Evolutionary conservation across 1,140 invertebrate species (phyloP), one percentile per base, ranked within the genome.

Genomic region (Brachionus angularis): DNA sequence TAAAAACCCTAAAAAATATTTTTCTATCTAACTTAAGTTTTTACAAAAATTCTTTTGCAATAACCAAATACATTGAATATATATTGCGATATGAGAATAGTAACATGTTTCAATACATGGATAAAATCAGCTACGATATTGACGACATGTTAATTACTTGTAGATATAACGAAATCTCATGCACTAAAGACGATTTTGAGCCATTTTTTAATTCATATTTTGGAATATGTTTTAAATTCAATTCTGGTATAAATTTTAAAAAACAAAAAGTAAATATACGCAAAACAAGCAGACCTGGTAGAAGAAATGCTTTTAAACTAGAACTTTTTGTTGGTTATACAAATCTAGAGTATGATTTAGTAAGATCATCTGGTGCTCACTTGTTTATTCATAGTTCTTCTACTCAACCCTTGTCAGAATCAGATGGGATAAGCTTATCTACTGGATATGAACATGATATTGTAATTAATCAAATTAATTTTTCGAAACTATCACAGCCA

Each of bases 181-280:
- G 62, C n/a, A 46, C 25, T 0, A 50, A 46, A 21, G 33, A 46
- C 23, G 62, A 67, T 29, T 67, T 47, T 46, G 42, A 46, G 14
- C 31, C 33, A 31, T 16, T n/a, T 34, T 67, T 25, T 10, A 27
- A 46, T 10, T 27, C 46, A 29, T 5, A 14, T 7, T 67, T 16
- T 50, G 62, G 62, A 25, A 67, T 46, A 34, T 67, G 62, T 21
- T 67, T 39, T 27, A 33, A 67, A 23, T 67, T 67, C 10, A 47
- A 67, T 44, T 67, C 62, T 2, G 62, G 42, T n/a, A 67, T 25
- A 46, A 67, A 46, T 34, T 46, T 34, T 31, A 33, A 29, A 18
- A 16, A 16, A 1, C 0, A 18, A 0, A 39, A 16, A 16, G 25
- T 23, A 18, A 16, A 2, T 0, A 58, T 21, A 18, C 34, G 25